A percentile compares a stretch with the other conserved stretches of the same genome.
Evolutionary conservation across 2,888 invertebrate genomes (phyloP).

Genomic region (Elegia similella): DNA sequence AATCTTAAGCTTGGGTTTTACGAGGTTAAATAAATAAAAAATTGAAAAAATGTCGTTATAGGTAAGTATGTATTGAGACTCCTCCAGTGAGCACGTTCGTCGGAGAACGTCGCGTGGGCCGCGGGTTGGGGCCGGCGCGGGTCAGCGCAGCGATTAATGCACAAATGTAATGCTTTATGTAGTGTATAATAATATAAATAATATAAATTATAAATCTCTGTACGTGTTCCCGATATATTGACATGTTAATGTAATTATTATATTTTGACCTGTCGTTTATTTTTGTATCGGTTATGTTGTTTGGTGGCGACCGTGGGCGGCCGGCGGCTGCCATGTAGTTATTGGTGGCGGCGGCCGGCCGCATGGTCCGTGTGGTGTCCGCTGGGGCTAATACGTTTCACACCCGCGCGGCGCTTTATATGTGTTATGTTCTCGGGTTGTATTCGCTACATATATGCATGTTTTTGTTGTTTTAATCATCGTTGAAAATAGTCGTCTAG

Average conservation of each 20-base stretch:
- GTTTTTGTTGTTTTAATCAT: background rate
- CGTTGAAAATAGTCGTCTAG: background rate
- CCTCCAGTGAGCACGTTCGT: background rate
- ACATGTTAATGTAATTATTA: slow-evolving; percentile 39
- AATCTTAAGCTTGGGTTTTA: too few relatives aligned
- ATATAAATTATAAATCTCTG: slow-evolving; percentile 53
- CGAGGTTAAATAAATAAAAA: too few relatives aligned
- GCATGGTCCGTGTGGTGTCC: slow-evolving; percentile 21
- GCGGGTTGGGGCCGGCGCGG: background rate
- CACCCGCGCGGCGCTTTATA: slow-evolving; percentile 14
- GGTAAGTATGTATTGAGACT: too few relatives aligned
- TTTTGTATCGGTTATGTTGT: slow-evolving; percentile 28
- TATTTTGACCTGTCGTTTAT: slow-evolving; percentile 35
- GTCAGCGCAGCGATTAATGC: slow-evolving; percentile 45
- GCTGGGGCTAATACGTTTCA: slow-evolving; percentile 8
- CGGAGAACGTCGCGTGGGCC: background rate
- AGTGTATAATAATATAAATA: slow-evolving; percentile 56
- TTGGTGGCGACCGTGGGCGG: background rate
- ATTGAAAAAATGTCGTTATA: too few relatives aligned
- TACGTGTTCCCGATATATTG: slow-evolving; percentile 53
- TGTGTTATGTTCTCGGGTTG: slow-evolving; percentile 25
- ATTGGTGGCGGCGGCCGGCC: too few relatives aligned
- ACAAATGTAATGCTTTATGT: slow-evolving; percentile 75
- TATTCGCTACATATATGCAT: slow-evolving; percentile 27
- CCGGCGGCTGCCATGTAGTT: background rate